Conservation (phyloP, 2,797 vertebrate species). For the Chiloscyllium punctatum region DNA sequence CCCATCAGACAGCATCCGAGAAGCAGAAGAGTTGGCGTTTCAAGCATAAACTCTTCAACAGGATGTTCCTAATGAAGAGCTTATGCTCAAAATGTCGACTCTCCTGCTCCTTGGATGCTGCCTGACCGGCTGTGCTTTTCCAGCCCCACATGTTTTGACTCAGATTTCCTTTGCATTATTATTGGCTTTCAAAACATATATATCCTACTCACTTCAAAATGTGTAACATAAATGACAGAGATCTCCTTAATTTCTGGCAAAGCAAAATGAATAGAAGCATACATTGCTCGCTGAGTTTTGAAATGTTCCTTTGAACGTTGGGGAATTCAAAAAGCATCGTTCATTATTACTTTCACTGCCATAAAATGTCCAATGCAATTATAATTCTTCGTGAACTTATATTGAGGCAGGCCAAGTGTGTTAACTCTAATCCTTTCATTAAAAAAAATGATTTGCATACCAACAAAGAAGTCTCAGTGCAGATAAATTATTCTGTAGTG, state of each 20-base stretch:
- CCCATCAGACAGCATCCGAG: no score
- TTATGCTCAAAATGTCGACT: no score
- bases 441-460: constrained; percentile 33
- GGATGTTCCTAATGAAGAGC: no score
- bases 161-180: neutral
- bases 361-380: constrained; percentile 2
- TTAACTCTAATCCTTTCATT: constrained; percentile 34
- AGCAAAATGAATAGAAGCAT: neutral
- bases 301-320: neutral
- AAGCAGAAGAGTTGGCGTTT: no score
- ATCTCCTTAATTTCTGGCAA: neutral
- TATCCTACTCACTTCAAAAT: neutral
- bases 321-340: neutral
- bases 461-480: neutral
- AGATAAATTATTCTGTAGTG: constrained; percentile 10
- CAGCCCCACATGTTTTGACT: no score
- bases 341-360: neutral
- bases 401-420: neutral
- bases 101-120: no score
- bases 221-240: neutral
- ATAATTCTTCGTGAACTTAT: constrained; percentile 12
- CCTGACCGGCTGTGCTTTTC: no score
- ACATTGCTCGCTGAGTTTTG: neutral
- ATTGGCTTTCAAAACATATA: neutral
- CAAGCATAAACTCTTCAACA: no score